Conservation (phyloP, 1,140 invertebrate genomes). For the Parasteatoda tepidariorum region DNA sequence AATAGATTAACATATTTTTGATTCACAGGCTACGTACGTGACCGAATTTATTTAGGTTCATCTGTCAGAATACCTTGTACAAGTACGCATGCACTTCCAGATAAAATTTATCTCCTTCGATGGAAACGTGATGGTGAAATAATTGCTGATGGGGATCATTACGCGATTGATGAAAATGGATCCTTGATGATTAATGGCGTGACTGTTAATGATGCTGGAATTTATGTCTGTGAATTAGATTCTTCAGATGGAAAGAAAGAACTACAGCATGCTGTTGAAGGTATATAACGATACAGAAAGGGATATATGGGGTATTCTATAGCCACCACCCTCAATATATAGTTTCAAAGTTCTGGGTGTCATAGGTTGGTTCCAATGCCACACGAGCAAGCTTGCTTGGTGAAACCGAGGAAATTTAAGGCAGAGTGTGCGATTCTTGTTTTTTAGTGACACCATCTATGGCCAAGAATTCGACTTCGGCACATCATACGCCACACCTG, state of each 20-base stretch:
- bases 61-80: background rate
- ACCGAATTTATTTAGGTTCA: conserved; percentile 16
- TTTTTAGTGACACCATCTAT: too few relatives aligned
- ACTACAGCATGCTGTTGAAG: conserved; percentile 2
- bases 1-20: too few relatives aligned
- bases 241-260: background rate
- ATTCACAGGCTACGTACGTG: conserved; percentile 6
- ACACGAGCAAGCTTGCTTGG: too few relatives aligned
- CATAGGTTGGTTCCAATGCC: too few relatives aligned
- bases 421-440: too few relatives aligned
- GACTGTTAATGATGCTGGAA: background rate
- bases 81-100: background rate
- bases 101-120: background rate
- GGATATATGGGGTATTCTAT: too few relatives aligned
- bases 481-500: too few relatives aligned
- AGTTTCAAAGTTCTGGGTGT: too few relatives aligned
- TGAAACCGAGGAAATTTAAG: too few relatives aligned
- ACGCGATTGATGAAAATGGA: background rate
- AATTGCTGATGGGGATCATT: background rate
- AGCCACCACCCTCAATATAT: too few relatives aligned
- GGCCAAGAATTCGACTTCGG: too few relatives aligned
- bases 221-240: background rate
- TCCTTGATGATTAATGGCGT: background rate
- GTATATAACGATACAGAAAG: background rate
- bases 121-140: background rate